These are phyloP conservation scores for Falco naumanni DNA, from an alignment of 2,797 vertebrate species.

Conservation along the genomic window DNA sequence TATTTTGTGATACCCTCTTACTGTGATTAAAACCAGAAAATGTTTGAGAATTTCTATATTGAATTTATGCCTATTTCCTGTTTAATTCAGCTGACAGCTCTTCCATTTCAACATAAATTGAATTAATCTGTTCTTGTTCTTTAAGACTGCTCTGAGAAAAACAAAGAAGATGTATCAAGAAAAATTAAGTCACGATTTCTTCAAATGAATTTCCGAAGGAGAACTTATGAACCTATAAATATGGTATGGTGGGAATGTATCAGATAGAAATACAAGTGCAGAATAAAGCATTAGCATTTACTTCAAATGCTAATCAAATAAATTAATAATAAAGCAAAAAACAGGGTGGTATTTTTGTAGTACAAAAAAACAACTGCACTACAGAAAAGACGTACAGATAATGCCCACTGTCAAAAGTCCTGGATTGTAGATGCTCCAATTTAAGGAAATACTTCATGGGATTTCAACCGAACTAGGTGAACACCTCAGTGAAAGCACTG, in stretches of 20 bases:
- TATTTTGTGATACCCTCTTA: slow-evolving; percentile 21
- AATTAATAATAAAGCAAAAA: not conserved
- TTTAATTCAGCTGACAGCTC: slow-evolving; percentile 50
- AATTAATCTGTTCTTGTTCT: slow-evolving; percentile 35
- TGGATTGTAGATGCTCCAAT: not conserved
- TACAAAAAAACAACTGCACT: not conserved
- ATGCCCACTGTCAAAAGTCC: not conserved
- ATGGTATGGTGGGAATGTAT: not conserved
- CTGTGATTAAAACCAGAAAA: slow-evolving; percentile 66
- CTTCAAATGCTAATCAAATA: not conserved
- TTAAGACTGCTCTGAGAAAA: slow-evolving; percentile 29
- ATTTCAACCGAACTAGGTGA: not conserved
- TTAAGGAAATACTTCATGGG: not conserved
- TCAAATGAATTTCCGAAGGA: not conserved
- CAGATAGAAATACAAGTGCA: not conserved
- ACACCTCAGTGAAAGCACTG: not conserved
- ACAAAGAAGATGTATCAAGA: not conserved
- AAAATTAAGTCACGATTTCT: not conserved
- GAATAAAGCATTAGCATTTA: not conserved
- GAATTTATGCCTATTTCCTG: slow-evolving; percentile 50
- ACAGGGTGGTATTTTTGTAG: not conserved
- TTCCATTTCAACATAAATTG: slow-evolving; percentile 33
- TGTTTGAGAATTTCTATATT: slow-evolving; percentile 43
- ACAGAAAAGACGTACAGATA: not conserved
- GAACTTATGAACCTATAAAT: not conserved